phyloP scores from a whole-genome alignment of 2,113 vertebrate genomes.

The Eudorcas thomsonii region DNA sequence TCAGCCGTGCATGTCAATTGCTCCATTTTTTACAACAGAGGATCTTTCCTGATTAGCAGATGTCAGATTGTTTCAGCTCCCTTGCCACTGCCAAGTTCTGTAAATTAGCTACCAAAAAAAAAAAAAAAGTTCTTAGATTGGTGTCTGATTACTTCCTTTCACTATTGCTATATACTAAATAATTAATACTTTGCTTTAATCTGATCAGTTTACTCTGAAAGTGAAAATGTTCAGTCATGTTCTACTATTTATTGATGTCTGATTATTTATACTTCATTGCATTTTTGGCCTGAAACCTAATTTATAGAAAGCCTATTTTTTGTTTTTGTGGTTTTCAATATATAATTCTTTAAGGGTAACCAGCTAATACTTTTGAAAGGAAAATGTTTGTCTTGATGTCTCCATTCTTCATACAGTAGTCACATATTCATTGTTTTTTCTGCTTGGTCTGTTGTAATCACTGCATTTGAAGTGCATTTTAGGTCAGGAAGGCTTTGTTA shows the following conservation, averaged over 20 bases:
- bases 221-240: neutral
- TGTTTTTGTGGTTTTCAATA: neutral
- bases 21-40: neutral
- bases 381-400: neutral
- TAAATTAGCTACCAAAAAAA: neutral
- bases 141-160: neutral
- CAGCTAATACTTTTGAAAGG: neutral
- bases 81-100: neutral
- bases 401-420: no score
- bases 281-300: neutral
- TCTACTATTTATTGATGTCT: neutral
- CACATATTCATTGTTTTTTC: neutral
- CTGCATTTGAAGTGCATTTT: neutral
- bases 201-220: neutral
- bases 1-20: neutral
- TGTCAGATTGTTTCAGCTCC: neutral
- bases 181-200: neutral
- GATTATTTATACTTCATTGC: neutral
- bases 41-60: slow-evolving; percentile 9
- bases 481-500: neutral
- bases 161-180: neutral
- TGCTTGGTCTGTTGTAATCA: neutral
- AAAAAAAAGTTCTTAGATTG: neutral
- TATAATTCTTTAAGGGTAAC: neutral
- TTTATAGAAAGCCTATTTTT: neutral